Evolutionary conservation across 2,797 vertebrate genomes (phyloP).

Genomic region (Pterois miles): DNA sequence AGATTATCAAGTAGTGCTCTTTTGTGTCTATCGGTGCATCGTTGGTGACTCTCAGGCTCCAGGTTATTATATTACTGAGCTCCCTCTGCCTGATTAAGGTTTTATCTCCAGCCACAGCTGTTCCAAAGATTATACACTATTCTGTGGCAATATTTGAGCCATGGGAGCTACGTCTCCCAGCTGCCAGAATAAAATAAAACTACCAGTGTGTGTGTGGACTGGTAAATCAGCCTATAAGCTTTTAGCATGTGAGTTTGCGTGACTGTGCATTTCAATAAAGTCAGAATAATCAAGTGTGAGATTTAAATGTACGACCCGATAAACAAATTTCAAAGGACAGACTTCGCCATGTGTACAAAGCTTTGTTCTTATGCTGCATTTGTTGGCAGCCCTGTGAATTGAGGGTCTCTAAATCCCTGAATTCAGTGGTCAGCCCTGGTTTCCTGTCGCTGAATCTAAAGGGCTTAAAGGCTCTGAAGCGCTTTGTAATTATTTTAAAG

Average conservation of each 20-base stretch:
- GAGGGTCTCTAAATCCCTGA: conserved; percentile 63
- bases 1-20: conserved; percentile 69
- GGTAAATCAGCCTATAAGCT: conserved; percentile 22
- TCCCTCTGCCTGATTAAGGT: conserved; percentile 71
- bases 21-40: conserved; percentile 64
- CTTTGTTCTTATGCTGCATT: conserved; percentile 47
- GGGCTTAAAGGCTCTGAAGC: conserved; percentile 60
- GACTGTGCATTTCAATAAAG: conserved; percentile 23
- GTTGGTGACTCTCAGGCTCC: conserved; percentile 65
- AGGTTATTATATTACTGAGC: conserved; percentile 79
- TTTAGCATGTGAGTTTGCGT: conserved; percentile 1
- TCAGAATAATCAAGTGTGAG: background rate
- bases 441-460: conserved; percentile 59
- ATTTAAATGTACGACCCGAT: conserved; percentile 20
- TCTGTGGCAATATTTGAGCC: conserved; percentile 64
- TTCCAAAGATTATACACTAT: conserved; percentile 70
- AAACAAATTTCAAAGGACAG: conserved; percentile 25
- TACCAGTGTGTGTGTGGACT: background rate
- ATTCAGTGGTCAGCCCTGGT: conserved; percentile 56
- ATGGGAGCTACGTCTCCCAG: conserved; percentile 52
- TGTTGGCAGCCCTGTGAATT: conserved; percentile 57
- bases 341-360: conserved; percentile 11
- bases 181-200: conserved; percentile 39
- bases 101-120: conserved; percentile 82
- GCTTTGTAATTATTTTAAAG: conserved; percentile 68